Base-by-base conservation (phyloP, 2,113 vertebrate genomes). In the Nyctibius bracteatus region DNA sequence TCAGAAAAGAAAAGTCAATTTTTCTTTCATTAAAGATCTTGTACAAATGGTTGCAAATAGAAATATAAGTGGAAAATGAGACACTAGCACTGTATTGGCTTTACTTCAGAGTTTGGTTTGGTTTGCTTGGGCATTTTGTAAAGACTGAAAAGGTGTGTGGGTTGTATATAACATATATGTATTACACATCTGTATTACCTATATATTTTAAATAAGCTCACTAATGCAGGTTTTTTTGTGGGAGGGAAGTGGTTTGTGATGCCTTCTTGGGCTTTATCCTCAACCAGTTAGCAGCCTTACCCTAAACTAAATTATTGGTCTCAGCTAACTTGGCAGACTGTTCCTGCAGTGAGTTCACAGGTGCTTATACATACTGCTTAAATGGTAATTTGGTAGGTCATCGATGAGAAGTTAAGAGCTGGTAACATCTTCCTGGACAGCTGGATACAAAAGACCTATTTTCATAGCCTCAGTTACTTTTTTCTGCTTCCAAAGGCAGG, bases 1-100 rank as follows among this genome's bases (percentile, higher is more conserved):
- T 90, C 35, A 37, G 84, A 71, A 92, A 93, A 77, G 33, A 77
- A 44, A 82, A 95, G 61, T 90, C 81, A 91, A 41, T 92, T 94
- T 90, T 94, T 82, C 46, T 90, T 93, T 67, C 35, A 70, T 94
- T 81, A 86, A 91, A 86, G 52, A 77, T 70, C 41, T 71, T 63
- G 47, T 79, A 86, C 58, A 55, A 82, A 35, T 62, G 46, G n/a
- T 72, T 80, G 52, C 81, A 93, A 86, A 95, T 91, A 86, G 70
- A 89, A 95, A 65, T 39, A 73, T 33, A 88, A 89, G 57, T 52
- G 47, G 22, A 63, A 95, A 90, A 57, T 30, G 51, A 70, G 55
- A 46, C 24, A 24, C 8, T 31, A 41, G 59, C 30, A 6, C 19
- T 66, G 3, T 51, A 57, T 43, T 81, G 92, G 51, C 49, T 85